Evolutionary conservation across 2,888 invertebrate genomes (phyloP), one percentile per base, ranked within the genome.

Genomic region (Cryptocephalus moraei): DNA sequence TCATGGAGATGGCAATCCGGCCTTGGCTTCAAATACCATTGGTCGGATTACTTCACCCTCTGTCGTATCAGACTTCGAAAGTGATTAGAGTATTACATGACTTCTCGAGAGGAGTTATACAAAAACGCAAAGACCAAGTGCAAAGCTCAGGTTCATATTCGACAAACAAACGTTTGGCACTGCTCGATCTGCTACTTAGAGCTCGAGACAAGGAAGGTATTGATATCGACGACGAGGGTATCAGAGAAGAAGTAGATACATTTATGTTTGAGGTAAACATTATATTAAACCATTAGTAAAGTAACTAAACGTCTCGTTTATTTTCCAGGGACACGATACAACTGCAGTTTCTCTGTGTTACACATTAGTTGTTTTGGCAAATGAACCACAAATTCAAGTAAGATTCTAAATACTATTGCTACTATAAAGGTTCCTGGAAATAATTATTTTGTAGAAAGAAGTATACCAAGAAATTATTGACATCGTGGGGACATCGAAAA

Each of bases 201-300:
- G 76, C 76, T 0, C 73, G 76, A 52, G 12, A 36, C 12, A 63
- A 66, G 39, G 63, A 66, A 40, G 75, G 74, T 0, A 60, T 65
- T 31, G 39, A 51, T 33, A 76, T 78, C 33, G 73, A 76, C 56
- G 72, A 72, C 49, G 57, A 62, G 42, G 78, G 76, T 1, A 75
- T 79, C 48, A 72, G 75, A 53, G 79, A 78, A 59, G 79, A 79
- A 68, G 78, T 79, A 1, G 78, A 80, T 51, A 79, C 79, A 0
- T 79, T 79, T 44, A 77, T 79, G 75, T 79, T 79, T 62, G 79
- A 76, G 62, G 51, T 48, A 48, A 43, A 12, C 6, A 22, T 22
- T n/a, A n/a, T 34, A n/a, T n/a, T n/a, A n/a, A n/a, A n/a, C n/a
- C 6, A 22, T 22, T 22, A 22, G 6, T 6, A 22, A 22, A 22